These are phyloP conservation scores for Trissolcus brochymenae DNA, from an alignment of 2,888 invertebrate species.

Conservation along the genomic window DNA sequence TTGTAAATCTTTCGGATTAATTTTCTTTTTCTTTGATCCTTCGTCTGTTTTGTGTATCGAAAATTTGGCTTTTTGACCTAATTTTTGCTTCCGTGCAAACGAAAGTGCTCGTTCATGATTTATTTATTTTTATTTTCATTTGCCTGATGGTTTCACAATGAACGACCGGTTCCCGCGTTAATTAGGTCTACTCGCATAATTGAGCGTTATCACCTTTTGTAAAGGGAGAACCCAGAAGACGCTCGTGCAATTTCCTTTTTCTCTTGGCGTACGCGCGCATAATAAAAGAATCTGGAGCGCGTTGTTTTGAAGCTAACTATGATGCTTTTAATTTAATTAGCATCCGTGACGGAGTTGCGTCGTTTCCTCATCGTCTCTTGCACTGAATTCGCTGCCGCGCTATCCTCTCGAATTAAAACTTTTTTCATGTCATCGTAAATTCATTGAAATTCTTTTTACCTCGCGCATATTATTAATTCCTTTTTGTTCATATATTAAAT, in stretches of 20 bases:
- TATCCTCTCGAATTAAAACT: neutral
- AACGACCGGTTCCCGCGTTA: constrained; percentile 56
- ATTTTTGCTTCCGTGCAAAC: constrained; percentile 3
- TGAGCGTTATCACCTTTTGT: constrained; percentile 54
- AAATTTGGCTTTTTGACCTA: constrained; percentile 16
- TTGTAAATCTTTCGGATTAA: too few relatives aligned
- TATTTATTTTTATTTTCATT: constrained; percentile 30
- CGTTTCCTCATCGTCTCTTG: constrained; percentile 21
- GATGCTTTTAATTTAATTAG: constrained; percentile 54
- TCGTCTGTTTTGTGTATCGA: too few relatives aligned
- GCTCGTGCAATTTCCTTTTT: constrained; percentile 52
- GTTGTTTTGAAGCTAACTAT: constrained; percentile 37
- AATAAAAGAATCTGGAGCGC: constrained; percentile 51
- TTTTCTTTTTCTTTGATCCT: too few relatives aligned
- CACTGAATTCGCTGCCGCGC: neutral
- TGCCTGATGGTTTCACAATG: constrained; percentile 46
- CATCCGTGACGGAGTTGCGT: constrained; percentile 32
- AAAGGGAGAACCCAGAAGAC: constrained; percentile 40
- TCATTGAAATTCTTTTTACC: too few relatives aligned
- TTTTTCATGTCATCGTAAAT: too few relatives aligned
- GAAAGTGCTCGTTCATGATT: constrained; percentile 29
- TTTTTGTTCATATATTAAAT: too few relatives aligned
- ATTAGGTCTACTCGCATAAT: constrained; percentile 58
- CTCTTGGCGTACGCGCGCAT: constrained; percentile 24
- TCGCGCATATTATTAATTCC: too few relatives aligned